Evolutionary conservation across 2,797 vertebrate genomes (phyloP).

Genomic region (Muscicapa comitata): DNA sequence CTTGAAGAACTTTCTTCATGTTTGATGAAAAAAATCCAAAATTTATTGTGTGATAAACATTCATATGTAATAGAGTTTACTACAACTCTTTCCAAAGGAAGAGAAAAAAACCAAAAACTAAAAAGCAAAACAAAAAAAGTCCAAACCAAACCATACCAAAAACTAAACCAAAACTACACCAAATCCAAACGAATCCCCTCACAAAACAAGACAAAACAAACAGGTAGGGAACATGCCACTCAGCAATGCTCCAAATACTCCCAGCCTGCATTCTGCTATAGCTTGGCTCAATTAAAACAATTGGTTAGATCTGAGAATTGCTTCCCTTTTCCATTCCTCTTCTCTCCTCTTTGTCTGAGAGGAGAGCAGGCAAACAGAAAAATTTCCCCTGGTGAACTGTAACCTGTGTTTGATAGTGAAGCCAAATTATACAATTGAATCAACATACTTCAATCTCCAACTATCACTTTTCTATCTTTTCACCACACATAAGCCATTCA

Average conservation of each 20-base stretch:
- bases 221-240: neutral
- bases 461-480: conserved; percentile 47
- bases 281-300: neutral
- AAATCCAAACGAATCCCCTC: neutral
- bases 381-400: conserved; percentile 1
- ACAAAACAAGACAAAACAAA: neutral
- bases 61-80: neutral
- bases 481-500: conserved; percentile 28
- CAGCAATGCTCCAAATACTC: neutral
- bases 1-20: neutral
- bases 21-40: neutral
- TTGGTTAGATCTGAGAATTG: neutral
- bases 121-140: neutral
- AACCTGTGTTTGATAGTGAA: neutral
- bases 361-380: conserved; percentile 2
- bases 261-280: neutral
- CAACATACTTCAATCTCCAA: conserved; percentile 44
- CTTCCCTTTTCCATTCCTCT: neutral
- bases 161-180: neutral
- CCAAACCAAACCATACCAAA: neutral
- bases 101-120: neutral
- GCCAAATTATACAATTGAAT: conserved; percentile 53
- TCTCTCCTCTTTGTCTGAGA: neutral
- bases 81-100: neutral
- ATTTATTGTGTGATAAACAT: neutral